Evolutionary conservation across 2,797 vertebrate genomes (phyloP), one percentile per base, ranked within the genome.

Genomic region (Sebastes trivittatus): DNA sequence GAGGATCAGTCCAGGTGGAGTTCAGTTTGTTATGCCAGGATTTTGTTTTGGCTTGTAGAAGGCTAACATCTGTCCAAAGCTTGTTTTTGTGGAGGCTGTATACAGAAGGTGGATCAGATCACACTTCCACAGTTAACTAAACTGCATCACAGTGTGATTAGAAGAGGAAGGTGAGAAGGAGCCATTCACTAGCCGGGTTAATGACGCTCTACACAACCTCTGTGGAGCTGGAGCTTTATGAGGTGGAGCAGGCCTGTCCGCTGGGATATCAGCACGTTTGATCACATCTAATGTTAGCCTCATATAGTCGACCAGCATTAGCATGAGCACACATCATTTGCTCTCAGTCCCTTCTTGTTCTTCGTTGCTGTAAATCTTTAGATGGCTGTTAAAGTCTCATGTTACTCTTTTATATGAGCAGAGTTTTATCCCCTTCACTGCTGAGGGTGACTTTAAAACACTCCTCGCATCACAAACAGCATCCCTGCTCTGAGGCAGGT

Each of bases 201-300:
- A 81, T 65, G 64, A 77, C 36, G 75, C 69, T 49, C 30, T 5
- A 38, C 65, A 46, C 52, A 22, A 2, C 20, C 52, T 42, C 23
- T 11, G 61, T 20, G 25, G 49, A 65, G 64, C 67, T 62, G 67
- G 6, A 66, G 62, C 70, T 78, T 85, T 58, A 73, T 20, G 42
- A 63, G 64, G 29, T 55, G 73, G 14, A 34, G 46, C 34, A 54
- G 56, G 25, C 29, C 14, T 58, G 23, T 38, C 70, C 34, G 32
- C 61, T 27, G 55, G n/a, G 11, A 55, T 73, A 59, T 46, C 62
- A 54, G 14, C 52, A 22, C 23, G 46, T 54, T 23, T 30, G 25
- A 25, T 36, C 27, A 61, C 18, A 78, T 30, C 20, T 5, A 14
- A 34, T 55, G 74, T 63, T 11, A 54, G 60, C 61, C 61, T 75